These are phyloP conservation scores for Drosophila tripunctata DNA, from an alignment of 2,888 invertebrate genomes.

Conservation along the genomic window DNA sequence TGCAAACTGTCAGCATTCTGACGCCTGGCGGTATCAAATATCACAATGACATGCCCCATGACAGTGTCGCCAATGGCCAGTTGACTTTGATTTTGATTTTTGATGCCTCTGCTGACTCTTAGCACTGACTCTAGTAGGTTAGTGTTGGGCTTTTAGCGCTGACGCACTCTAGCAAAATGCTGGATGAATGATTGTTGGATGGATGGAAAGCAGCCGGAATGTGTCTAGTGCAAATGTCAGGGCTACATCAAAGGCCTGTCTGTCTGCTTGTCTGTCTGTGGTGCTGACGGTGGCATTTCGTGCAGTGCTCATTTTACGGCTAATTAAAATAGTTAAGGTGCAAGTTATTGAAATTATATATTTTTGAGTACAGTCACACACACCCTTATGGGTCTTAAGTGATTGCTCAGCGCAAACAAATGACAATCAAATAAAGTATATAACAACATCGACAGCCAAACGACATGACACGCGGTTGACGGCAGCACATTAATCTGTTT, in stretches of 20 bases:
- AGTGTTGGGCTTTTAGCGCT: constrained; percentile 48
- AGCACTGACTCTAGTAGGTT: neutral
- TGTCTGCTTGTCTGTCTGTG: neutral
- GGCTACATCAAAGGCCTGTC: constrained; percentile 65
- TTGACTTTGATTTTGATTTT: constrained; percentile 61
- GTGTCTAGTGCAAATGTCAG: constrained; percentile 39
- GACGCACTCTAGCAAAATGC: constrained; percentile 45
- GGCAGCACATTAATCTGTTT: constrained; percentile 67
- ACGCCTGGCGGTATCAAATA: constrained; percentile 62
- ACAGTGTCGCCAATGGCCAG: constrained; percentile 67
- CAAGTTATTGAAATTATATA: constrained; percentile 8
- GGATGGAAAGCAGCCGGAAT: constrained; percentile 38
- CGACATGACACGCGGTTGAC: constrained; percentile 58
- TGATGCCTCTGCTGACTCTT: constrained; percentile 9
- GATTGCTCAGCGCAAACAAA: constrained; percentile 59
- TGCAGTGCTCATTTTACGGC: constrained; percentile 57
- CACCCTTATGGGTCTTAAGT: constrained; percentile 1
- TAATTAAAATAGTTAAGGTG: constrained; percentile 65
- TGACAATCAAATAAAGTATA: constrained; percentile 68
- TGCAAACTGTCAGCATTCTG: constrained; percentile 65
- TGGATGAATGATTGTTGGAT: too few relatives aligned
- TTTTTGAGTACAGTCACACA: neutral
- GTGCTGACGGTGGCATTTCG: constrained; percentile 34
- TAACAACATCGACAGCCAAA: constrained; percentile 41
- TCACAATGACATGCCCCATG: constrained; percentile 61